Evolutionary conservation across 2,797 vertebrate genomes (phyloP), one percentile per base, ranked within the genome.

Genomic region (Ibycter americanus): DNA sequence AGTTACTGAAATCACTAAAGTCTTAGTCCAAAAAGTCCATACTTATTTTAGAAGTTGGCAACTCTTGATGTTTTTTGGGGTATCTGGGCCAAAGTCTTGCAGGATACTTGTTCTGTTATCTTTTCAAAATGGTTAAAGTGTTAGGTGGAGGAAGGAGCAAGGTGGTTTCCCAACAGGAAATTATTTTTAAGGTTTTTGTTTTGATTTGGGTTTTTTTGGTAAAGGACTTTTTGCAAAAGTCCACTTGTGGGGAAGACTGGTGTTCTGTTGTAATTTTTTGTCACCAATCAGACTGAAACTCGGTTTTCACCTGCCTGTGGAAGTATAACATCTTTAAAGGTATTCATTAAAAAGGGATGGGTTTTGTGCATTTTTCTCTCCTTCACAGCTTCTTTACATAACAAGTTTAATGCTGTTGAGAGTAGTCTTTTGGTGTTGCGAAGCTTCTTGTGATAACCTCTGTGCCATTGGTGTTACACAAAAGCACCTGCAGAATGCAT

Each of bases 171-270:
- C 68, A 18, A 26, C n/a, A 80, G 93, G 83, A 93, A 93, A 66
- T 61, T 49, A 12, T 25, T 73, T 58, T 61, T 47, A 23, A 83
- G 18, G 31, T 6, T 5, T 95, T 88, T 56, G 13, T 1, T 85
- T 88, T 83, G 61, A 6, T 47, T 62, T 55, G 34, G 2, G 54
- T 46, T 68, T 34, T 62, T 79, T 72, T 46, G 6, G 15, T 67
- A 25, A 63, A 93, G 81, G 89, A 80, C 36, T 93, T 95, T 93
- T 96, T 51, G 32, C 4, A 93, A 74, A 97, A 95, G 49, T 71
- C 92, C 92, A 6, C 21, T 77, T 74, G 29, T 25, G 84, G 63
- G 36, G 21, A 85, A 80, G 46, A 38, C 38, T 80, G 47, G 40
- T 85, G 27, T 72, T 79, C 61, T 79, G 55, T 49, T 93, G 5